These are phyloP conservation scores for Polypedilum pembai DNA, from an alignment of 1,140 invertebrate genomes.

Conservation along the genomic window DNA sequence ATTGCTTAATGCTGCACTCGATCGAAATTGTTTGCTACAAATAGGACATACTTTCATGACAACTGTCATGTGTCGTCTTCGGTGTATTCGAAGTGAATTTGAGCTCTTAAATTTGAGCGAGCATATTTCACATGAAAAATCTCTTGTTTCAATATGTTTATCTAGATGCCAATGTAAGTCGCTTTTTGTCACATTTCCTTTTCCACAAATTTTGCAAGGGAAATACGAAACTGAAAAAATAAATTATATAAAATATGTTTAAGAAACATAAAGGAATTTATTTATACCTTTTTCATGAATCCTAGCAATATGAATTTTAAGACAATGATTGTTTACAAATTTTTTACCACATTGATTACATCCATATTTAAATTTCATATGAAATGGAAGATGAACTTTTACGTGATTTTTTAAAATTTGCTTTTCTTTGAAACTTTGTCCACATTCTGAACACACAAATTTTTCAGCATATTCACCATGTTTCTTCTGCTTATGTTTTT, in stretches of 20 bases:
- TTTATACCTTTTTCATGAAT: not conserved
- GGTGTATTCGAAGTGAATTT: not conserved
- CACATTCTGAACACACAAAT: not conserved
- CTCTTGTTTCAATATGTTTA: not conserved
- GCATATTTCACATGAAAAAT: conserved; percentile 9
- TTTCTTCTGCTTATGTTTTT: not conserved
- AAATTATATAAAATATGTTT: not conserved
- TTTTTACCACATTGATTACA: conserved; percentile 38
- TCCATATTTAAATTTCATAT: conserved; percentile 40
- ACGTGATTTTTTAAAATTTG: conserved; percentile 37
- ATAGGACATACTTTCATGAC: not conserved
- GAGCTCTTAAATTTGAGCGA: not conserved
- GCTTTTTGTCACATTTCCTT: not conserved
- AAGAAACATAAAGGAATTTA: too few species aligned
- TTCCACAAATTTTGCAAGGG: not conserved
- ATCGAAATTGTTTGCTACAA: not conserved
- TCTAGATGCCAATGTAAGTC: not conserved
- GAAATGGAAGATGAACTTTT: conserved; percentile 41
- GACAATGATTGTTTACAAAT: conserved; percentile 15
- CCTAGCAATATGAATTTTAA: not conserved
- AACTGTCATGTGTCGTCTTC: not conserved
- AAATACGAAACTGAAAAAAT: not conserved
- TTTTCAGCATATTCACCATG: conserved; percentile 1
- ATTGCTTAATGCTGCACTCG: not conserved
- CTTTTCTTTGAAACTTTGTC: not conserved